Base-by-base conservation (phyloP, 2,888 invertebrate genomes). In the Melinopterus prodromus region DNA sequence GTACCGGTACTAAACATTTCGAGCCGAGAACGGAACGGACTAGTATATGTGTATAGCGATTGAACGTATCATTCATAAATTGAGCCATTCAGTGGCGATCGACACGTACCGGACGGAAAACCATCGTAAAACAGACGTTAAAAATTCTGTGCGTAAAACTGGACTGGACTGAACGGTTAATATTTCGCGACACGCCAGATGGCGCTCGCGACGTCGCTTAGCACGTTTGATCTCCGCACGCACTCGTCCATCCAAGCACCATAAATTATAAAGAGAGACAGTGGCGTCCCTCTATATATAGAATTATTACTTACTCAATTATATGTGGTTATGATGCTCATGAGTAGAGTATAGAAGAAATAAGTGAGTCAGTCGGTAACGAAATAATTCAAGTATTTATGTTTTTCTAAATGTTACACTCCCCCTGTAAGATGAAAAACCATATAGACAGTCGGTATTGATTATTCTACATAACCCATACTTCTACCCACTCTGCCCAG, bases 221-320 rank as follows among this genome's bases (percentile, higher is more conserved):
- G 7, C 53, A 53, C 53, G 53, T 53, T 53, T 53, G 53, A 53
- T 53, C 53, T 53, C 53, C 9, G 53, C 53, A 53, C 53, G 53
- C 53, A 53, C 53, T 12, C 53, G 53, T 2, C 9, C 53, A 53
- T 12, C 53, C 53, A 6, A 53, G 1, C 12, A 53, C 53, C 53
- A 53, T 53, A 53, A 53, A 53, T 53, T 53, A 53, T 12, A 12
- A 53, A 53, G 53, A 2, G 53, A 53, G 53, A 53, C 53, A 53
- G 53, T 53, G 53, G 53, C 53, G 53, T 53, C 7, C 53, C 53
- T 53, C 53, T 53, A 53, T 53, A 53, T 53, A 9, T 53, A 53
- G 53, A 53, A 53, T 53, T 53, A 53, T 53, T 53, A 53, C 53
- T 53, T 53, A 53, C 53, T 53, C 53, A 53, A 53, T 53, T 53